phyloP scores from a whole-genome alignment of 2,113 vertebrate genomes.

The Scolopax mira region DNA sequence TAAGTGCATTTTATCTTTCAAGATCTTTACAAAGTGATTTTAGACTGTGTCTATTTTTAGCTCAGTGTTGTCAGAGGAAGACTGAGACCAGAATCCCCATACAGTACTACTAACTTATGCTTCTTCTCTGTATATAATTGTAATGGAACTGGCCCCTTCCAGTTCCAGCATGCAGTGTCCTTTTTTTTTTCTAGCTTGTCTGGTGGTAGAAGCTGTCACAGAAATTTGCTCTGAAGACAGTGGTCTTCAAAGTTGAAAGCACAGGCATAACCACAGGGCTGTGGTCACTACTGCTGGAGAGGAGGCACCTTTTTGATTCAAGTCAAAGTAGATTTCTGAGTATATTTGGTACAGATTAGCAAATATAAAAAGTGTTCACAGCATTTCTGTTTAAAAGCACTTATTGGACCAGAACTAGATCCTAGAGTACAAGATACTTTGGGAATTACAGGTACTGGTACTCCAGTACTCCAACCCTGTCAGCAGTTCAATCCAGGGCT shows the following conservation, averaged over 20 bases:
- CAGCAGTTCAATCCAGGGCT: neutral
- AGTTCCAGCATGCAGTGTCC: neutral
- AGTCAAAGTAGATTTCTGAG: neutral
- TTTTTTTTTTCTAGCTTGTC: neutral
- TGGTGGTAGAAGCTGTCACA: neutral
- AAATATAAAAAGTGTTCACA: neutral
- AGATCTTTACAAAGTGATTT: neutral
- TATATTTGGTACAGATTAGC: neutral
- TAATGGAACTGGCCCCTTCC: neutral
- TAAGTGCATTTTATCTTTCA: constrained; percentile 54
- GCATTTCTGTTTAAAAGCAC: neutral
- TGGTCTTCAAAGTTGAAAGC: neutral
- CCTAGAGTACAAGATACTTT: neutral
- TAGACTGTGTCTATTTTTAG: neutral
- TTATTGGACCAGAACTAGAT: neutral
- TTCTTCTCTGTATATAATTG: neutral
- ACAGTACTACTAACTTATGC: neutral
- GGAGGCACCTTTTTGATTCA: neutral
- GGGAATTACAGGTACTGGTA: neutral
- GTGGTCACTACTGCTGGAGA: neutral
- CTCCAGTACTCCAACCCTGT: neutral
- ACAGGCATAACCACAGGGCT: neutral
- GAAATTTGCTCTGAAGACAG: neutral
- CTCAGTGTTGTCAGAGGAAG: neutral
- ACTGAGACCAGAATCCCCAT: neutral